A percentile compares a stretch with the other conserved stretches of the same genome.
phyloP scores from a whole-genome alignment of 2,113 vertebrate species.

The Zapornia atra region DNA sequence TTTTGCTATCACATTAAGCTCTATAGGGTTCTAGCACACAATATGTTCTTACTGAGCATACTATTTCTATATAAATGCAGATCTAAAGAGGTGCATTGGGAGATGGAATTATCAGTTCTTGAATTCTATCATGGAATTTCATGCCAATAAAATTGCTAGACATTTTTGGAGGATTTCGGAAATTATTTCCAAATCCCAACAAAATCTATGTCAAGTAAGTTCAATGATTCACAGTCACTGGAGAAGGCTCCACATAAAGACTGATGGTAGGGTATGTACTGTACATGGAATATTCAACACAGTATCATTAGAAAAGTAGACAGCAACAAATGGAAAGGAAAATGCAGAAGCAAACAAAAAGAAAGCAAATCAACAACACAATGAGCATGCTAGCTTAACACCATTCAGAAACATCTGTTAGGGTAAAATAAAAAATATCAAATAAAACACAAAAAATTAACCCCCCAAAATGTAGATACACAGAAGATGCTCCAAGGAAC shows the following conservation, averaged over 20 bases:
- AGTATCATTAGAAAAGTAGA: slow-evolving; percentile 35
- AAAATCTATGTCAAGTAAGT: slow-evolving; percentile 27
- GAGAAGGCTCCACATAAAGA: slow-evolving; percentile 21
- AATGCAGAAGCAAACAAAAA: slow-evolving; percentile 64
- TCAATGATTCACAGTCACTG: slow-evolving; percentile 42
- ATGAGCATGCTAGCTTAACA: slow-evolving; percentile 74
- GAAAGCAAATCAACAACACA: slow-evolving; percentile 50
- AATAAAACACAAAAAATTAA: slow-evolving; percentile 47
- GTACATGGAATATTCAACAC: slow-evolving; percentile 12
- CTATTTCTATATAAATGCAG: not conserved
- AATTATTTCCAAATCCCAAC: slow-evolving; percentile 45
- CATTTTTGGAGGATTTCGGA: slow-evolving; percentile 32
- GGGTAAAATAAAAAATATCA: not conserved
- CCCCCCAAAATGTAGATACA: slow-evolving; percentile 45
- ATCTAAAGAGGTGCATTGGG: slow-evolving; percentile 28
- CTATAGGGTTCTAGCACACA: slow-evolving; percentile 36
- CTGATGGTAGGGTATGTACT: not conserved
- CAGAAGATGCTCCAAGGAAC: slow-evolving; percentile 69
- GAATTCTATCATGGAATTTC: slow-evolving; percentile 14
- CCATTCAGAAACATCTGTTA: slow-evolving; percentile 31
- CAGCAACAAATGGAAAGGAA: slow-evolving; percentile 49
- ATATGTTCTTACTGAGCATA: slow-evolving; percentile 1
- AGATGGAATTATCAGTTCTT: slow-evolving; percentile 27
- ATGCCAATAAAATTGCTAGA: slow-evolving; percentile 41
- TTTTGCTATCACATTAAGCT: not conserved